Percentiles rank a stretch among this genome's conserved stretches.
phyloP scores from a whole-genome alignment of 2,888 invertebrate species.

The Muscina levida region DNA sequence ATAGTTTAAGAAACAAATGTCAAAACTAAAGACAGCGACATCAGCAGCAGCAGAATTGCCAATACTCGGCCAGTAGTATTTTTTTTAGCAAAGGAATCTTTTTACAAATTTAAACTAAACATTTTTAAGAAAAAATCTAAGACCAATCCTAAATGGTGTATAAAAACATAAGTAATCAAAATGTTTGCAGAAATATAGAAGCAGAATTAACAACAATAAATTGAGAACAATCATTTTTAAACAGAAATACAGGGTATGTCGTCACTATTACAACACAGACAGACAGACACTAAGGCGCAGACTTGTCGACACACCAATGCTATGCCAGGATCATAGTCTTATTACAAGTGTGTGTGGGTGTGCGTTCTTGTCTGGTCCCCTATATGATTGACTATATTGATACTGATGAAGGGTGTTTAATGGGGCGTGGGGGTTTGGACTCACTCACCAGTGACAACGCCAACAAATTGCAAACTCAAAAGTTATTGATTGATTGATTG shows the following conservation, averaged over 20 bases:
- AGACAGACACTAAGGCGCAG: neutral
- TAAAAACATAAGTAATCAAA: neutral
- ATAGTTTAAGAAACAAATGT: neutral
- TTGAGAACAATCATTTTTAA: constrained; percentile 34
- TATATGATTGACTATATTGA: too few relatives aligned
- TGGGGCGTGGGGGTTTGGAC: too few relatives aligned
- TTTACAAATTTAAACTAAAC: neutral
- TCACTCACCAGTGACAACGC: neutral
- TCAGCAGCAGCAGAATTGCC: neutral
- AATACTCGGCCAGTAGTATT: too few relatives aligned
- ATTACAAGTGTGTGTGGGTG: neutral
- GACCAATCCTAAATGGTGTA: neutral
- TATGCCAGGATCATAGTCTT: neutral
- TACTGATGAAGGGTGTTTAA: too few relatives aligned
- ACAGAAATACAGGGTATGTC: constrained; percentile 25
- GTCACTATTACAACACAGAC: constrained; percentile 1
- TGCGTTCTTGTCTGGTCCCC: too few relatives aligned
- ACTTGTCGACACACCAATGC: neutral
- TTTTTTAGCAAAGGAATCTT: neutral
- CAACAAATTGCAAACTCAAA: constrained; percentile 2
- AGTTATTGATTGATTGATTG: constrained; percentile 50
- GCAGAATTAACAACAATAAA: neutral
- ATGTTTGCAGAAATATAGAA: neutral
- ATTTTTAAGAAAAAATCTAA: neutral
- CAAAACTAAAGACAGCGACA: neutral